phyloP scores from a whole-genome alignment of 2,113 vertebrate genomes.

The Elephas maximus region DNA sequence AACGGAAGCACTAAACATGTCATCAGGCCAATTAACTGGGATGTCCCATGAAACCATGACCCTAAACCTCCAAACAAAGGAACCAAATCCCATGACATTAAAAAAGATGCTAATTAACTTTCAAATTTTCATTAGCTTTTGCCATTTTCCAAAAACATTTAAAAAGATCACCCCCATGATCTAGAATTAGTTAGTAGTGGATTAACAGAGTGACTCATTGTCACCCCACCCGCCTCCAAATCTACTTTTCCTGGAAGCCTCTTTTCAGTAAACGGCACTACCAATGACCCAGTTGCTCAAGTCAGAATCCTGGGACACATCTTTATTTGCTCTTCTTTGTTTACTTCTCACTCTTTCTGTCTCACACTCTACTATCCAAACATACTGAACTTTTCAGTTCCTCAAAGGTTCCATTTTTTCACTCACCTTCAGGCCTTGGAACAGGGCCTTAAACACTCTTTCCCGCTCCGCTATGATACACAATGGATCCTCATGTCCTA shows the following conservation, averaged over 20 bases:
- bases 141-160: constrained; percentile 16
- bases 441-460: not conserved
- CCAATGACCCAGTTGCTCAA: not conserved
- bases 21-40: not conserved
- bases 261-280: not conserved
- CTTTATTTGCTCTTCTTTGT: not conserved
- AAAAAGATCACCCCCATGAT: not conserved
- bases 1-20: not conserved
- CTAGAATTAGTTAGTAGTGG: not conserved
- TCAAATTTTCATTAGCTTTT: constrained; percentile 49
- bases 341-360: not conserved
- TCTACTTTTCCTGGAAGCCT: not conserved
- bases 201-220: not conserved
- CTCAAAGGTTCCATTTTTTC: not conserved
- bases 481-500: not conserved
- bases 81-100: not conserved
- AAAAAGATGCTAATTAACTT: constrained; percentile 38
- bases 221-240: not conserved
- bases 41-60: not conserved
- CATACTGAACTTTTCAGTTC: not conserved
- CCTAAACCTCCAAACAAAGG: not conserved
- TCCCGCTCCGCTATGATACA: not conserved
- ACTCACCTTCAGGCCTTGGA: not conserved
- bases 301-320: not conserved
- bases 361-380: not conserved